phyloP scores from a whole-genome alignment of 2,888 invertebrate genomes.

The Gerris lacustris region DNA sequence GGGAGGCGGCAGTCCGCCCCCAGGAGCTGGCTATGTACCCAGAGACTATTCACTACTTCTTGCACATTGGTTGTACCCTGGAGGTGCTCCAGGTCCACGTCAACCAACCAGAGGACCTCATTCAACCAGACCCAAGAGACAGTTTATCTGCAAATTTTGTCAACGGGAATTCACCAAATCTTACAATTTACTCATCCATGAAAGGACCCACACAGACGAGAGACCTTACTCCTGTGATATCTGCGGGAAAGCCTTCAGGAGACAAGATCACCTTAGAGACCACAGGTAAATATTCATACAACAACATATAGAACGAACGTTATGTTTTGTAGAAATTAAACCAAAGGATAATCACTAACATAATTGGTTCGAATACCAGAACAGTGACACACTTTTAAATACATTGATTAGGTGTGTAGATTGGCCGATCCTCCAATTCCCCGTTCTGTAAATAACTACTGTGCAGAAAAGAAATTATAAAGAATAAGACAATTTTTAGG shows the following conservation, averaged over 20 bases:
- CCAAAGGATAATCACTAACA: not conserved
- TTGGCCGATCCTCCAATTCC: too few relatives aligned
- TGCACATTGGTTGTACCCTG: slow-evolving; percentile 60
- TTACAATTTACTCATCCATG: slow-evolving; percentile 94
- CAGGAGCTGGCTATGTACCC: not conserved
- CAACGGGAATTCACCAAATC: slow-evolving; percentile 95
- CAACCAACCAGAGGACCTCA: slow-evolving; percentile 40
- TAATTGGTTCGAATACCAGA: too few relatives aligned
- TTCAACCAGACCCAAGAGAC: slow-evolving; percentile 52
- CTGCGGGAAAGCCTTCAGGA: slow-evolving; percentile 87
- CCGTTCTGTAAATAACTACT: too few relatives aligned
- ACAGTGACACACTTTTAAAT: too few relatives aligned
- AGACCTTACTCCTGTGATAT: slow-evolving; percentile 92
- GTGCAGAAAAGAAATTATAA: too few relatives aligned
- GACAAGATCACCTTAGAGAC: slow-evolving; percentile 86
- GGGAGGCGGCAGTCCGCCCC: slow-evolving; percentile 13
- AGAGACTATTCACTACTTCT: slow-evolving; percentile 44
- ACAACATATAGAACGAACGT: not conserved
- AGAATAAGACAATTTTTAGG: too few relatives aligned
- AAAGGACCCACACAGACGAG: slow-evolving; percentile 93
- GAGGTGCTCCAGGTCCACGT: slow-evolving; percentile 38
- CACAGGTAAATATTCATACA: slow-evolving; percentile 52
- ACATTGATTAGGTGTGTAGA: too few relatives aligned
- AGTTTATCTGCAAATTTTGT: slow-evolving; percentile 97
- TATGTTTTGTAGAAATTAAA: not conserved